Conservation (phyloP, 35 echinoderm and acorn worm species). For the Hemicentrotus pulcherrimus region DNA sequence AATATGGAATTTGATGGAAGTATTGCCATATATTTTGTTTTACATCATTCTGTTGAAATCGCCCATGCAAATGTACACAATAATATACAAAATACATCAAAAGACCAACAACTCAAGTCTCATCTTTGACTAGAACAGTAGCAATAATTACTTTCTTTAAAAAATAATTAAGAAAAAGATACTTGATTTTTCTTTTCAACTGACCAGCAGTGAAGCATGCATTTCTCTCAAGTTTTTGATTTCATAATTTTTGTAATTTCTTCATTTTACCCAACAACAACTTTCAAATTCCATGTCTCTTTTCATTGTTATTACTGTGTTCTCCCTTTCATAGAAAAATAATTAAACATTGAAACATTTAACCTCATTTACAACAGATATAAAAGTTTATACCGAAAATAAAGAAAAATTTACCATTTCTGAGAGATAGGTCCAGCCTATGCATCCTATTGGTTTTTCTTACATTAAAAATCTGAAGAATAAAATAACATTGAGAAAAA, state of each 20-base stretch:
- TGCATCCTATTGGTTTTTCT: background rate
- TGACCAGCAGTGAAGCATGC: background rate
- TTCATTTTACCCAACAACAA: too few species aligned
- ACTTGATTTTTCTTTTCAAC: background rate
- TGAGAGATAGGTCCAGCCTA: background rate
- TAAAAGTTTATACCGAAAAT: background rate
- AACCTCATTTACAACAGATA: too few species aligned
- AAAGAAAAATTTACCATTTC: background rate
- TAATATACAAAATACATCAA: too few species aligned
- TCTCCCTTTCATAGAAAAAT: background rate
- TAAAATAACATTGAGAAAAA: too few species aligned
- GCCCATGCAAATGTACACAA: background rate
- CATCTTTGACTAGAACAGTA: background rate
- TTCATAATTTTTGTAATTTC: background rate
- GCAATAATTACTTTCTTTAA: background rate
- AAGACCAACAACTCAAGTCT: background rate
- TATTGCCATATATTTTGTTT: slow-evolving; percentile 8
- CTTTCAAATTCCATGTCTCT: background rate
- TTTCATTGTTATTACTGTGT: background rate
- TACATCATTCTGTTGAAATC: background rate
- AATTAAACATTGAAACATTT: too few species aligned
- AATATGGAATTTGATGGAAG: background rate
- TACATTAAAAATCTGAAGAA: too few species aligned
- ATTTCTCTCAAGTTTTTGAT: background rate
- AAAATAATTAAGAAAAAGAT: background rate